Evolutionary conservation across 2,797 vertebrate species (phyloP).

Genomic region (Danio kyathit): DNA sequence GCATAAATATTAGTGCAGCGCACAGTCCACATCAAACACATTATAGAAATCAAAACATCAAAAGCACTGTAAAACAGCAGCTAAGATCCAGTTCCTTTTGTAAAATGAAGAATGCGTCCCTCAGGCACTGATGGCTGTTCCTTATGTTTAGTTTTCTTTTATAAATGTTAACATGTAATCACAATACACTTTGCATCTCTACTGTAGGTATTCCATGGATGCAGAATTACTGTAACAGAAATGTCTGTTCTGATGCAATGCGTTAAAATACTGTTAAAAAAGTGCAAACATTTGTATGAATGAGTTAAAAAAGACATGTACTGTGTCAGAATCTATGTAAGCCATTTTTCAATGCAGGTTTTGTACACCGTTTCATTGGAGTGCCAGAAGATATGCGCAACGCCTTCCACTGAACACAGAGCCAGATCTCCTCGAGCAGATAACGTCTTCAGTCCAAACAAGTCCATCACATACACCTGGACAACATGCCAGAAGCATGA

Average conservation of each 20-base stretch:
- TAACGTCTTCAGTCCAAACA: constrained; percentile 89
- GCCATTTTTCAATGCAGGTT: constrained; percentile 88
- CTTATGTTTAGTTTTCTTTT: constrained; percentile 27
- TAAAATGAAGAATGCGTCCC: not conserved
- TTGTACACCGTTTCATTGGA: constrained; percentile 88
- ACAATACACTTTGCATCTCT: not conserved
- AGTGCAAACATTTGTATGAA: not conserved
- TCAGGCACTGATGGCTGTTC: constrained; percentile 56
- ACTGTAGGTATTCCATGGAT: not conserved
- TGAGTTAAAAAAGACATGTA: not conserved
- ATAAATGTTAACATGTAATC: not conserved
- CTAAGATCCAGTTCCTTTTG: not conserved
- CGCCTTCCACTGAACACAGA: constrained; percentile 79
- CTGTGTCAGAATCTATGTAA: constrained; percentile 72
- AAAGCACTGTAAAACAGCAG: not conserved
- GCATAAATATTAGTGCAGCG: constrained; percentile 4
- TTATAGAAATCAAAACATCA: not conserved
- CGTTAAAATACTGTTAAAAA: not conserved
- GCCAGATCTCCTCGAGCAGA: constrained; percentile 83
- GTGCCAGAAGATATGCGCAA: constrained; percentile 87
- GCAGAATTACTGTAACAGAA: not conserved
- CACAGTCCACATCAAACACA: constrained; percentile 5
- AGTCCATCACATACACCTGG: constrained; percentile 85
- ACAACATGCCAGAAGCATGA: constrained; percentile 3
- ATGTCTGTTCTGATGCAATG: not conserved